A percentile compares a stretch with the other conserved stretches of the same genome.
These are phyloP conservation scores for Gopherus flavomarginatus DNA, from an alignment of 2,113 vertebrate species.

Conservation along the genomic window DNA sequence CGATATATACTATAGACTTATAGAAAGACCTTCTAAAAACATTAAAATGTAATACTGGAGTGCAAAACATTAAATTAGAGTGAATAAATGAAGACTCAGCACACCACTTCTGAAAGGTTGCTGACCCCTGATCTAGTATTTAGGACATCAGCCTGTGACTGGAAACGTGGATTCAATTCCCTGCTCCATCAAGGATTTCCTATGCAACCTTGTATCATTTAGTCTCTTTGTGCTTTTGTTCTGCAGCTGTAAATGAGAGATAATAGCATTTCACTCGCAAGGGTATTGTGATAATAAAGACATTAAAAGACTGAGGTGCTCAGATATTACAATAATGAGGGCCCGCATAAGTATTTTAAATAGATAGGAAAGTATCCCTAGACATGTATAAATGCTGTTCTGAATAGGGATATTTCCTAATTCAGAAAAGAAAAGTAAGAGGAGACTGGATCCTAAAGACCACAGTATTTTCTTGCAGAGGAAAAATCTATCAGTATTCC, in stretches of 20 bases:
- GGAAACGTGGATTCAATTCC: background rate
- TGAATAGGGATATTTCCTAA: background rate
- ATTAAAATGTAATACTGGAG: no score
- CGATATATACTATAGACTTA: no score
- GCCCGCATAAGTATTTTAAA: background rate
- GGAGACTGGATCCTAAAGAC: background rate
- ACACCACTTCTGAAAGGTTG: no score
- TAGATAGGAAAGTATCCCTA: background rate
- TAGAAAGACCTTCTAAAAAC: no score
- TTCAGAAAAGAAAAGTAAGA: background rate
- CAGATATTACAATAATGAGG: fast-evolving
- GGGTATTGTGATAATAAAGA: background rate
- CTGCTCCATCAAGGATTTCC: conserved; percentile 19
- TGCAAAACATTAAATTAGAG: no score
- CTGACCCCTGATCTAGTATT: background rate
- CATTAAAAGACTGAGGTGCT: background rate
- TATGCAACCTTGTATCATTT: conserved; percentile 12
- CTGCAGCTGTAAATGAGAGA: background rate
- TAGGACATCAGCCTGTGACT: background rate
- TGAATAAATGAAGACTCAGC: no score
- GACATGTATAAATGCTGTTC: background rate
- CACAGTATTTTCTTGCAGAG: background rate
- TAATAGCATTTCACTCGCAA: background rate
- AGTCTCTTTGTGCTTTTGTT: background rate
- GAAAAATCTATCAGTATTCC: background rate